Base-by-base conservation (phyloP, 2,113 vertebrate genomes). In the Cercopithecus mona region DNA sequence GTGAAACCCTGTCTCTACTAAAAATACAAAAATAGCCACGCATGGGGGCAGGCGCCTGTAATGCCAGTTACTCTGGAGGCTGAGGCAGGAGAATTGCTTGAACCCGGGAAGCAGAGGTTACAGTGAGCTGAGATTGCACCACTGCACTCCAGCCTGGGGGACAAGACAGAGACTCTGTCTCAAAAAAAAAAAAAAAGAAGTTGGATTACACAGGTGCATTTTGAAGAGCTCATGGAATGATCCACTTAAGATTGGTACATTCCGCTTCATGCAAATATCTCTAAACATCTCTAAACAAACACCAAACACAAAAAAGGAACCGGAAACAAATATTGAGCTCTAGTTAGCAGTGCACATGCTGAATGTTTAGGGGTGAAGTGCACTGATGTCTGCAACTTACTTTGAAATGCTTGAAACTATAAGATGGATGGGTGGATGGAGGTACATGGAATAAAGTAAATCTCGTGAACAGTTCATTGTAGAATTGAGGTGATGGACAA, bases 401-500 rank as follows among this genome's bases (percentile, higher is more conserved):
- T 94, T 57, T 25, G 80, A 97, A 94, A 75, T 35, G 22, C 88
- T 57, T 32, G 48, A 7, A 5, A 80, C 76, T 45, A 59, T 22
- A 64, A 80, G 59, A 25, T 12, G 80, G 64, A 5, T 14, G 32
- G n/a, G 52, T 32, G 17, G 78, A 16, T 2, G 1, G 22, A 57
- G 40, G 55, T 7, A n/a, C 0, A 6, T 32, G 14, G n/a, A 30
- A 14, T n/a, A 20, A 55, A 75, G 78, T 22, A 22, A 43, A 38
- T 32, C 48, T 10, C 10, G 18, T 30, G 23, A 66, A 38, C 30
- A 2, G 32, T 25, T 32, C 3, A 13, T 18, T 20, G 48, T 13
- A 23, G 88, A 52, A 8, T 27, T 23, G 4, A 27, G 38, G n/a
- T 23, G 40, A 9, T 6, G 3, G 81, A 43, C 20, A 22, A 18